phyloP scores from a whole-genome alignment of 2,113 vertebrate species.

The Lynx canadensis region DNA sequence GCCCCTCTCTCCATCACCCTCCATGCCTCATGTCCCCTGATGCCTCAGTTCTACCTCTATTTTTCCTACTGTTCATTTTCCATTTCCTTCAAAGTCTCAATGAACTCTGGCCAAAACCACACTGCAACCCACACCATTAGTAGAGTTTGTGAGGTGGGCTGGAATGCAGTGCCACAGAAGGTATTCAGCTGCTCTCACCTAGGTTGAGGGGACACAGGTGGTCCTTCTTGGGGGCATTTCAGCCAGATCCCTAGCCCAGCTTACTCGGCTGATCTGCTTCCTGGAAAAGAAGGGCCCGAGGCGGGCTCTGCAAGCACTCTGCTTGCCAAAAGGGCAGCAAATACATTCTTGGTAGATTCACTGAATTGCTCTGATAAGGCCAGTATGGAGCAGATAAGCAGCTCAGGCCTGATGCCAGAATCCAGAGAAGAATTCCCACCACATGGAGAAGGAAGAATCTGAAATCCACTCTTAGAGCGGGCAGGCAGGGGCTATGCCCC shows the following conservation, averaged over 20 bases:
- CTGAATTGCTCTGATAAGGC: constrained; percentile 42
- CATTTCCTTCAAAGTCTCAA: background rate
- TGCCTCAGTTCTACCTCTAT: background rate
- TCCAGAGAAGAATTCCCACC: background rate
- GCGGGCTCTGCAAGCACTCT: background rate
- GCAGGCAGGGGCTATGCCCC: background rate
- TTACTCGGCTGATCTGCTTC: background rate
- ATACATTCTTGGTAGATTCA: constrained; percentile 44
- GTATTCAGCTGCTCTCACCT: background rate
- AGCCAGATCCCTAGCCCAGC: background rate
- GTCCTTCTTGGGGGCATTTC: background rate
- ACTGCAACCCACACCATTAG: background rate
- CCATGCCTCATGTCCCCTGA: no score
- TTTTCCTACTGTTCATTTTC: background rate
- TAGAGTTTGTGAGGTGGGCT: background rate
- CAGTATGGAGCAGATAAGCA: constrained; percentile 51
- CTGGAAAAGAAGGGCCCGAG: background rate
- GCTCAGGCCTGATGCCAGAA: background rate
- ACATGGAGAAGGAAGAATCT: background rate
- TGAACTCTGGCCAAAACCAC: background rate
- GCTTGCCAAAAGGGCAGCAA: background rate
- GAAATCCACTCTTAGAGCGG: background rate
- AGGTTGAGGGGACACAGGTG: background rate
- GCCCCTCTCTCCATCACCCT: background rate
- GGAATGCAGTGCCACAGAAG: background rate